phyloP scores from a whole-genome alignment of 2,113 vertebrate genomes.

The Microtus richardsoni region DNA sequence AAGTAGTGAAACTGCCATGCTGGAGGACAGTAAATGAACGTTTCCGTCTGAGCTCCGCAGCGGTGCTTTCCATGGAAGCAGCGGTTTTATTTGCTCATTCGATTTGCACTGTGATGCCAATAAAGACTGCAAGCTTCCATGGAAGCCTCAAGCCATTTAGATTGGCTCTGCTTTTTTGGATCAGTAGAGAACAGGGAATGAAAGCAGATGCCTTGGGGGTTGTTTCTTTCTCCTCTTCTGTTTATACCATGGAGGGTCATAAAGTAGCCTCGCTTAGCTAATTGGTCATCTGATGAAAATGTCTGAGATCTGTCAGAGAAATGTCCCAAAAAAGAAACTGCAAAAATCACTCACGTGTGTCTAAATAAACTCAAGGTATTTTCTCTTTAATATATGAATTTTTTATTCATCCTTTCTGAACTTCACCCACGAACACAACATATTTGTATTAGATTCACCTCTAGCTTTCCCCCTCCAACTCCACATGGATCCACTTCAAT shows the following conservation, averaged over 20 bases:
- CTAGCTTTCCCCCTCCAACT: too few species aligned
- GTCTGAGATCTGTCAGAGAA: background rate
- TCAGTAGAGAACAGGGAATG: background rate
- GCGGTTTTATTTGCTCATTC: constrained; percentile 36
- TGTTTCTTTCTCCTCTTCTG: background rate
- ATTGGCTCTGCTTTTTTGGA: constrained; percentile 3
- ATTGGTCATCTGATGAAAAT: background rate
- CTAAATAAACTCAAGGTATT: background rate
- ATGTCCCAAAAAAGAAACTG: background rate
- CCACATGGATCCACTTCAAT: background rate
- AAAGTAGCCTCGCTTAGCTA: background rate
- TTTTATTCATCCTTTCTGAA: background rate
- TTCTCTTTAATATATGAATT: background rate
- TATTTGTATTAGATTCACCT: background rate
- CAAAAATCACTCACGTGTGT: background rate
- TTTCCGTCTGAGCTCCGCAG: background rate
- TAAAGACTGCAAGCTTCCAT: background rate
- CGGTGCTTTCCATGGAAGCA: background rate
- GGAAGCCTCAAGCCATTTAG: constrained; percentile 17
- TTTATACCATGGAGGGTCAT: background rate
- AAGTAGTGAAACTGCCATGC: accelerated
- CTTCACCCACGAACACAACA: background rate
- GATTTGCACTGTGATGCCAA: background rate
- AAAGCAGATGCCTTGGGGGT: background rate
- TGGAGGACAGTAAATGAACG: background rate